These are phyloP conservation scores for Trypoxylon attenuatum DNA, from an alignment of 2,888 invertebrate genomes.

Conservation along the genomic window DNA sequence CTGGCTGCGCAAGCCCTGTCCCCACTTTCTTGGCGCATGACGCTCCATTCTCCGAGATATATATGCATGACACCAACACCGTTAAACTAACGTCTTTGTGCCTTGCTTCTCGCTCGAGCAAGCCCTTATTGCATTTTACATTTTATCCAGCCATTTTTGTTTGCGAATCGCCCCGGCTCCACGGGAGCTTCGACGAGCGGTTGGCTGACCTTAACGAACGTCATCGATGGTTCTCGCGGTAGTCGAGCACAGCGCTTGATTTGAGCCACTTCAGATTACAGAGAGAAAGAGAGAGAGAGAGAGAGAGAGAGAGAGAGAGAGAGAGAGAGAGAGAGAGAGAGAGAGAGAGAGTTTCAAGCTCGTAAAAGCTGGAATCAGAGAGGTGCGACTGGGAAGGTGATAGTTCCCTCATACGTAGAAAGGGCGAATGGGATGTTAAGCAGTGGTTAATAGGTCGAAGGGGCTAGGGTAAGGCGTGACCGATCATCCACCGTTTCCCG, in stretches of 20 bases:
- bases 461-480: not conserved
- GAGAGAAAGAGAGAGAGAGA: too few relatives aligned
- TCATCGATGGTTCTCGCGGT: too few relatives aligned
- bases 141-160: conserved; percentile 54
- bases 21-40: conserved; percentile 53
- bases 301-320: too few relatives aligned
- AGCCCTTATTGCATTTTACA: conserved; percentile 72
- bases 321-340: too few relatives aligned
- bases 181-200: too few relatives aligned
- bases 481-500: not conserved
- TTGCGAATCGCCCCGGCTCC: too few relatives aligned
- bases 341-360: too few relatives aligned
- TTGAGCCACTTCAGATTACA: too few relatives aligned
- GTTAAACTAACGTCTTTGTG: conserved; percentile 37
- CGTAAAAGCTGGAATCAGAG: too few relatives aligned
- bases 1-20: conserved; percentile 55
- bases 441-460: not conserved
- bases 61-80: conserved; percentile 61
- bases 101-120: conserved; percentile 31
- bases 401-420: not conserved
- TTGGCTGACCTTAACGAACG: too few relatives aligned
- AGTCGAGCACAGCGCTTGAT: too few relatives aligned
- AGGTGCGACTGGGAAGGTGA: too few relatives aligned
- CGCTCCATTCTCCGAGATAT: conserved; percentile 61
- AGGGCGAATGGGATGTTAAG: not conserved